A percentile compares a stretch with the other conserved stretches of the same genome.
These are phyloP conservation scores for Diorhabda elongata DNA, from an alignment of 1,140 invertebrate genomes.

Conservation along the genomic window DNA sequence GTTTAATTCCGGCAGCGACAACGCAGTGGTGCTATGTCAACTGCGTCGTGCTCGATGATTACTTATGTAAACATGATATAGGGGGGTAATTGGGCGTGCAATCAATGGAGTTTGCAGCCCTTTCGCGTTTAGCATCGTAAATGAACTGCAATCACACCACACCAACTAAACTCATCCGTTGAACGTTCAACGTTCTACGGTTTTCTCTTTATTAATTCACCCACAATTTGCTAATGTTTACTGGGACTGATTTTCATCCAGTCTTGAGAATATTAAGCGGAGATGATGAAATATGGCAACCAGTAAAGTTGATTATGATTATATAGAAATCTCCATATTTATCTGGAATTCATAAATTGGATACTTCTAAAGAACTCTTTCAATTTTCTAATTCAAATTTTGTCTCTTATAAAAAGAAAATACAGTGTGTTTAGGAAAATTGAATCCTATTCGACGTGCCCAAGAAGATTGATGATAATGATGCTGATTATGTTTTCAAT, in stretches of 20 bases:
- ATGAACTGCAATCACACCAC: conserved; percentile 22
- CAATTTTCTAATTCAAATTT: too few species aligned
- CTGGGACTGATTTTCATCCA: conserved; percentile 3
- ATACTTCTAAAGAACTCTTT: too few species aligned
- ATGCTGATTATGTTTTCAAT: too few species aligned
- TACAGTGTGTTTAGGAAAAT: too few species aligned
- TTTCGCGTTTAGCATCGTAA: conserved; percentile 23
- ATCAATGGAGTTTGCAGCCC: conserved; percentile 41
- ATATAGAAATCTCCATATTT: too few species aligned
- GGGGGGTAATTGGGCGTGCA: conserved; percentile 47
- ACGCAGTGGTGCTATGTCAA: conserved; percentile 33
- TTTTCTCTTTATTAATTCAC: conserved; percentile 17
- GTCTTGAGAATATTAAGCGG: not conserved
- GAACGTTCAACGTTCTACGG: not conserved
- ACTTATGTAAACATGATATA: conserved; percentile 49
- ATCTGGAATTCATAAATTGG: too few species aligned
- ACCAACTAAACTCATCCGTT: conserved; percentile 17
- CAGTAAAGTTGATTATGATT: not conserved
- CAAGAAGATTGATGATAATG: too few species aligned
- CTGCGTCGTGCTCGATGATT: conserved; percentile 41
- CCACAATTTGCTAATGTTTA: conserved; percentile 18
- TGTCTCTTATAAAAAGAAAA: too few species aligned
- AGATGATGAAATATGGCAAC: not conserved
- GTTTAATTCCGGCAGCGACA: conserved; percentile 27
- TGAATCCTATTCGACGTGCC: too few species aligned